Evolutionary conservation across 2,888 invertebrate genomes (phyloP).

Genomic region (Diarsia dahlii): DNA sequence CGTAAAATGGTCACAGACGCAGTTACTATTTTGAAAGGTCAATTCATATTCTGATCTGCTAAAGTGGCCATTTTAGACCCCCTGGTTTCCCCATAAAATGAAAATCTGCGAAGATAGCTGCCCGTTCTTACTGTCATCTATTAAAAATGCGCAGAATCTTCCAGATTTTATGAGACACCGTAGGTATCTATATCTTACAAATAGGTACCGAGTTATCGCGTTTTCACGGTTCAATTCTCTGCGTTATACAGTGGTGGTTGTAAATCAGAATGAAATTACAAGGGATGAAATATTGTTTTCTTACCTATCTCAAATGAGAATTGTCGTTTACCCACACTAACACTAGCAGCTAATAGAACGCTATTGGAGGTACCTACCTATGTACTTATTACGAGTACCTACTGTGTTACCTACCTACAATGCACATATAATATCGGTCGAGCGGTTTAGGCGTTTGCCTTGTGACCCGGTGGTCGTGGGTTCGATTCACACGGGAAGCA

Average conservation of each 20-base stretch:
- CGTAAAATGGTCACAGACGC: too few relatives aligned
- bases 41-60: too few relatives aligned
- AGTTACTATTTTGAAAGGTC: too few relatives aligned
- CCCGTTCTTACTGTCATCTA: constrained; percentile 15
- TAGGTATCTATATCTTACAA: constrained; percentile 60
- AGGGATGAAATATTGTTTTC: constrained; percentile 68
- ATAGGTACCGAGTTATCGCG: constrained; percentile 68
- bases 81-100: neutral
- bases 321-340: neutral
- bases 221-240: constrained; percentile 72
- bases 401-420: too few relatives aligned
- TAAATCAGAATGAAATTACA: constrained; percentile 72
- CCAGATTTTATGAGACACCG: constrained; percentile 37
- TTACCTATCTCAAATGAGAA: constrained; percentile 46
- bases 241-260: constrained; percentile 64
- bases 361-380: too few relatives aligned
- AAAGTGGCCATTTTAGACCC: too few relatives aligned
- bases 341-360: too few relatives aligned
- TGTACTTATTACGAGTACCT: too few relatives aligned
- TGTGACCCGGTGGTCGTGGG: too few relatives aligned
- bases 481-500: too few relatives aligned
- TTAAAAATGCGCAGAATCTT: constrained; percentile 50
- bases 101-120: neutral
- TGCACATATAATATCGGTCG: too few relatives aligned
- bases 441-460: too few relatives aligned